Evolutionary conservation across 2,113 vertebrate genomes (phyloP), one percentile per base, ranked within the genome.

Genomic region (Apteryx owenii): DNA sequence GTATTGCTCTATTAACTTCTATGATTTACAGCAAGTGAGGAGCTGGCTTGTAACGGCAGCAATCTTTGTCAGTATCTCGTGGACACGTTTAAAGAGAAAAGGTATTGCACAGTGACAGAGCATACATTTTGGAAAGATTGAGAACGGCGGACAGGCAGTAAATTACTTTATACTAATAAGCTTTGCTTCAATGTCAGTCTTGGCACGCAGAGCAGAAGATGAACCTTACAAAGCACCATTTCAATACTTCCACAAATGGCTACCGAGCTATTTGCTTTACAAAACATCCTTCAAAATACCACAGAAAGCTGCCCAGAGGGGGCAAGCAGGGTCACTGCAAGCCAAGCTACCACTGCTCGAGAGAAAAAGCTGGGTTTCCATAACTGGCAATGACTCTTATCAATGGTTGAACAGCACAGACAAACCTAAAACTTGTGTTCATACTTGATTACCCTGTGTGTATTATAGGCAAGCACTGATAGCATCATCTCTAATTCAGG

Each of bases 11-110:
- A 68, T 79, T 91, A 95, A 72, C 70, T 87, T 78, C 68, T 80
- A 84, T 84, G 91, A 96, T 96, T 96, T 91, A 95, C 92, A 93
- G 56, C 40, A 76, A 93, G 93, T 5, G 21, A 88, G 38, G 87
- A 68, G 33, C 58, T 56, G 69, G 75, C 42, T 46, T 93, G n/a
- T 61, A 93, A 77, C 48, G 81, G 84, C 62, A 92, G 88, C 91
- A 96, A 94, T 92, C 56, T 81, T 68, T 84, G 82, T 60, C 7
- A 14, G 88, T 68, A 54, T 84, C 72, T 97, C 5, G 2, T 5
- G 20, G 93, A 79, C 76, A 60, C 20, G 5, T 89, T 87, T 87
- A 79, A 93, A 88, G 20, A 80, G 90, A 66, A 89, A 93, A 95
- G 89, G 60, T 78, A 88, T 64, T 86, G 65, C 60, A 66, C 53